Evolutionary conservation across 1,140 invertebrate genomes (phyloP), one percentile per base, ranked within the genome.

Genomic region (Drosophila neocordata): DNA sequence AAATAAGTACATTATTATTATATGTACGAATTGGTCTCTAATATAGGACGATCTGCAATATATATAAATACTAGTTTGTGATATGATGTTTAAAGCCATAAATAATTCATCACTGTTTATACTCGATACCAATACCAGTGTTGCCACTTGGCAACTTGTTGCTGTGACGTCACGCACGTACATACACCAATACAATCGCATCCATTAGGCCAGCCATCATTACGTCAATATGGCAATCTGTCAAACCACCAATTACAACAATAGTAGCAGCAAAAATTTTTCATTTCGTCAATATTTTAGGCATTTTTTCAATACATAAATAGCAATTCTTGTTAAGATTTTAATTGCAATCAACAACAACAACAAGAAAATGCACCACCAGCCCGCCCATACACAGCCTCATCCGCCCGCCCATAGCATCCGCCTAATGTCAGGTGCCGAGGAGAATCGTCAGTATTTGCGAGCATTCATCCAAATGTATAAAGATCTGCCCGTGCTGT

Each of bases 191-290:
- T 60, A 79, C 80, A 63, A 64, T 52, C 72, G 52, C 38, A 34
- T 35, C 53, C 22, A 34, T 13, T 34, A 48, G 41, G 15, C 41
- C 41, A 48, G 41, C 22, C 31, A 18, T 9, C 66, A 85, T 85
- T 85, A 78, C 79, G 84, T 89, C 85, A 89, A 90, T 89, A 84
- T 69, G 77, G 81, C 85, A 89, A 87, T 87, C 82, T 87, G 85
- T 89, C 85, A 89, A 89, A 77, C 65, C 71, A 64, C 65, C 79
- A 87, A 88, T 70, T 69, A 88, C 63, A 77, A 72, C 72, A 73
- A 63, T 67, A 69, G 77, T 68, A 78, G 64, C 41, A 59, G 58
- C 66, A 70, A 74, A 37, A 60, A 53, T 71, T 69, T 89, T 85
- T 82, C 85, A 85, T 68, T 89, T 89, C 44, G 64, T 89, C 85